A percentile compares a stretch with the other conserved stretches of the same genome.
phyloP scores from a whole-genome alignment of 2,888 invertebrate species.

The Opisthograptis luteolata region DNA sequence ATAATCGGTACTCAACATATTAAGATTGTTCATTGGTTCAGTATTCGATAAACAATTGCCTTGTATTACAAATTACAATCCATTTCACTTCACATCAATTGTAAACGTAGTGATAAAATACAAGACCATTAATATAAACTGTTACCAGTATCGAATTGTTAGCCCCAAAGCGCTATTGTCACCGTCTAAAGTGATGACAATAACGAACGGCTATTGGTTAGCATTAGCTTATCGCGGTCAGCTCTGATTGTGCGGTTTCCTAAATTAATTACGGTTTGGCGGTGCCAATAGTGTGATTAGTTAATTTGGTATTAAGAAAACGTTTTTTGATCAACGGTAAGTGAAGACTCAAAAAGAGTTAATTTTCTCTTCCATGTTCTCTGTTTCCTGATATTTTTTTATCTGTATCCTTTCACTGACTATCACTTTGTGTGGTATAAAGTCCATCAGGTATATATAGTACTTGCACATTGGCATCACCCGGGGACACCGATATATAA shows the following conservation, averaged over 20 bases:
- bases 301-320: constrained; percentile 2
- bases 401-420: too few species aligned
- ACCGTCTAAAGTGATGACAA: constrained; percentile 19
- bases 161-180: constrained; percentile 20
- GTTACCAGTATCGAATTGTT: constrained; percentile 22
- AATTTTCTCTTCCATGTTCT: too few species aligned
- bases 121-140: constrained; percentile 31
- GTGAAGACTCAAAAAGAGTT: neutral
- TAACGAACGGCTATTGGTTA: constrained; percentile 22
- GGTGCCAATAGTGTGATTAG: constrained; percentile 9
- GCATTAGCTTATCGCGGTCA: constrained; percentile 22
- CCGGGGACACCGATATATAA: too few species aligned
- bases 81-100: constrained; percentile 6
- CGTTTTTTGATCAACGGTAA: neutral
- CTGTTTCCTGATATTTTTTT: too few species aligned
- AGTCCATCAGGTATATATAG: too few species aligned
- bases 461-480: too few species aligned
- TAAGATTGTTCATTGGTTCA: too few species aligned
- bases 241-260: constrained; percentile 32
- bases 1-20: too few species aligned
- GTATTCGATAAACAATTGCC: too few species aligned
- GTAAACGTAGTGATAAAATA: constrained; percentile 24
- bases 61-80: too few species aligned
- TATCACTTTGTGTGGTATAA: too few species aligned
- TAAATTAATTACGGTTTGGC: constrained; percentile 27